phyloP scores from a whole-genome alignment of 2,888 invertebrate species.

The Orthosia cruda region DNA sequence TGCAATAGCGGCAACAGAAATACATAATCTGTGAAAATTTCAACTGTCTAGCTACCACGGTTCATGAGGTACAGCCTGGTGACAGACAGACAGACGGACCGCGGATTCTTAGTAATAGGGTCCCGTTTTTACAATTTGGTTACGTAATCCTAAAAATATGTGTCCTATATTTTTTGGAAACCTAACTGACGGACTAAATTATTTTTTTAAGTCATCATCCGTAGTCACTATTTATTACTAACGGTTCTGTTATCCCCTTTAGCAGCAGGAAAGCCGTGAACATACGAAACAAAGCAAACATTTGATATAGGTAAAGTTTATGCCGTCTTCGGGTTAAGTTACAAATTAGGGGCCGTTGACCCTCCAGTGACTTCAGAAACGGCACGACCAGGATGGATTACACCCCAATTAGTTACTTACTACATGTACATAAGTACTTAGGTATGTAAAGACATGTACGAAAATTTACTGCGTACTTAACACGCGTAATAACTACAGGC shows the following conservation, averaged over 20 bases:
- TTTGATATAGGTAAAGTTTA: constrained; percentile 60
- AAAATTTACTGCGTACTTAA: constrained; percentile 63
- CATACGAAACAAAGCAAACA: constrained; percentile 54
- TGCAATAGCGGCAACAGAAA: no score
- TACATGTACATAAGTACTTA: background rate
- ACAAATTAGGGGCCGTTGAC: constrained; percentile 64
- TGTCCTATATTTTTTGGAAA: no score
- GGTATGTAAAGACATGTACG: constrained; percentile 47
- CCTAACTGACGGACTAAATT: no score
- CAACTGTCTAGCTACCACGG: no score
- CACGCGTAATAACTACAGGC: no score
- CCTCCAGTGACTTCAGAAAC: constrained; percentile 58
- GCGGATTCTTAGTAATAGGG: no score
- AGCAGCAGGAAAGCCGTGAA: constrained; percentile 20
- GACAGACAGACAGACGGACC: no score
- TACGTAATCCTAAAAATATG: no score
- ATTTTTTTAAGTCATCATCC: no score
- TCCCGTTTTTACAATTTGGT: no score
- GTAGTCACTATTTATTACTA: background rate
- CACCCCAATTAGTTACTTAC: constrained; percentile 64
- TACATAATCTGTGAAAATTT: no score
- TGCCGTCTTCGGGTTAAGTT: constrained; percentile 58
- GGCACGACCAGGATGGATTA: constrained; percentile 59
- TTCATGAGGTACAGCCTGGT: no score
- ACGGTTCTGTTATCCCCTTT: background rate